A percentile compares a stretch with the other conserved stretches of the same genome.
These are phyloP conservation scores for Athalia rosae DNA, from an alignment of 2,888 invertebrate species.

Conservation along the genomic window DNA sequence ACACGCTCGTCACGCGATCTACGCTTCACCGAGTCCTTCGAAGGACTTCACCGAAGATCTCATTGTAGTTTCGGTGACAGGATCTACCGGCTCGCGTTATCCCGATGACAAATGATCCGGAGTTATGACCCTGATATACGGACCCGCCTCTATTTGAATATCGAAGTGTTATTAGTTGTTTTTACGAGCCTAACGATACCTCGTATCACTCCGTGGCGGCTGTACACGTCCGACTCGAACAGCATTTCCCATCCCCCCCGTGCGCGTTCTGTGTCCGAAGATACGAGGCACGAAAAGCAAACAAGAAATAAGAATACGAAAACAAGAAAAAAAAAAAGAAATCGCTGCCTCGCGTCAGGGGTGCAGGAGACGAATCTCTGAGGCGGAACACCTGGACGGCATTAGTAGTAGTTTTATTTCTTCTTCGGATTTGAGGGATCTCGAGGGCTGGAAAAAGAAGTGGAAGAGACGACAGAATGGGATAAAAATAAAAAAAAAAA, in stretches of 20 bases:
- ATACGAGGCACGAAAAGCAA: neutral
- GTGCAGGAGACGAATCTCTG: constrained; percentile 19
- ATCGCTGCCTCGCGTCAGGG: neutral
- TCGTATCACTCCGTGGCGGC: neutral
- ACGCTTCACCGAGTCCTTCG: constrained; percentile 4
- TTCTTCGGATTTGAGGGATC: constrained; percentile 32
- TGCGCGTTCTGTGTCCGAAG: too few species aligned
- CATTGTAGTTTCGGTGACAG: neutral
- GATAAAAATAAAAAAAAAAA: neutral
- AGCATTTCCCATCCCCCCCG: neutral
- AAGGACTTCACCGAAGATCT: constrained; percentile 15
- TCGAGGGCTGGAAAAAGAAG: constrained; percentile 13
- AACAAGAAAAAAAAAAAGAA: neutral
- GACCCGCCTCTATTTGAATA: constrained; percentile 44
- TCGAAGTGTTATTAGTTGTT: constrained; percentile 38
- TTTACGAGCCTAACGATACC: constrained; percentile 27
- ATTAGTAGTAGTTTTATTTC: constrained; percentile 44
- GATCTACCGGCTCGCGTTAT: constrained; percentile 30
- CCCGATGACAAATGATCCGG: constrained; percentile 42
- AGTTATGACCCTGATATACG: constrained; percentile 30
- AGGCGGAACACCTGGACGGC: constrained; percentile 38
- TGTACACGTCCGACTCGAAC: neutral
- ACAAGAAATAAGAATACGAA: neutral
- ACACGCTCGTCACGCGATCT: neutral
- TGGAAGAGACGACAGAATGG: constrained; percentile 17